Conservation (phyloP, 2,113 vertebrate genomes). For the Delphinus delphis region DNA sequence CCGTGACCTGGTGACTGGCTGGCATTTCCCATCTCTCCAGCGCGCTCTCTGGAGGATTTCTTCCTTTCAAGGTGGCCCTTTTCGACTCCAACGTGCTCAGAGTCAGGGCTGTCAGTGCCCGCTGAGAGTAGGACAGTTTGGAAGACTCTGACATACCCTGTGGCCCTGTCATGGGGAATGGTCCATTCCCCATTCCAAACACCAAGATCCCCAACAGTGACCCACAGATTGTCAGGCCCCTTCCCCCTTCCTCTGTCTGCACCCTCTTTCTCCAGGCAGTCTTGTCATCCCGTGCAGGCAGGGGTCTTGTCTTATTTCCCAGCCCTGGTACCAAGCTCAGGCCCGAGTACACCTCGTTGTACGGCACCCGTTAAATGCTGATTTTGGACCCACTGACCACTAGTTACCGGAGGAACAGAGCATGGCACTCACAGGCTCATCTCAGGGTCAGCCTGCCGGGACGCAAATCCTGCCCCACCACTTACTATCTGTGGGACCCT, state of each 20-base stretch:
- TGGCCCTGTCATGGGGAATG: not conserved
- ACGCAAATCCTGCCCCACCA: not conserved
- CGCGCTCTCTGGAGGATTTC: not conserved
- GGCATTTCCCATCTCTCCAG: rapidly evolving
- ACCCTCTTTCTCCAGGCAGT: too few relatives aligned
- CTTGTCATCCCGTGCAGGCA: not conserved
- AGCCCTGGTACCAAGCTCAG: not conserved
- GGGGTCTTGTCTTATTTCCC: not conserved
- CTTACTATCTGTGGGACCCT: not conserved
- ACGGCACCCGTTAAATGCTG: rapidly evolving
- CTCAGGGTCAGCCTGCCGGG: rapidly evolving
- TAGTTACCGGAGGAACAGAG: not conserved
- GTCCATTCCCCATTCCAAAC: not conserved
- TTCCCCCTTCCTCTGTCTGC: not conserved
- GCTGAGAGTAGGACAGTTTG: not conserved
- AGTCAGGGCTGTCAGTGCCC: rapidly evolving
- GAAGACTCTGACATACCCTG: not conserved
- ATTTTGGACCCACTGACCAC: not conserved
- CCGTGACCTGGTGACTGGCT: not conserved
- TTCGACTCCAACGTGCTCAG: too few relatives aligned
- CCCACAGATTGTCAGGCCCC: not conserved
- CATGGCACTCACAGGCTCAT: rapidly evolving
- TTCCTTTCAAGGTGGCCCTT: not conserved
- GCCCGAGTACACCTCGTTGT: not conserved
- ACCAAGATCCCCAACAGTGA: not conserved